Percentiles rank a stretch among this genome's conserved stretches.
Conservation (phyloP, 2,888 invertebrate genomes). For the Harmothoe impar region DNA sequence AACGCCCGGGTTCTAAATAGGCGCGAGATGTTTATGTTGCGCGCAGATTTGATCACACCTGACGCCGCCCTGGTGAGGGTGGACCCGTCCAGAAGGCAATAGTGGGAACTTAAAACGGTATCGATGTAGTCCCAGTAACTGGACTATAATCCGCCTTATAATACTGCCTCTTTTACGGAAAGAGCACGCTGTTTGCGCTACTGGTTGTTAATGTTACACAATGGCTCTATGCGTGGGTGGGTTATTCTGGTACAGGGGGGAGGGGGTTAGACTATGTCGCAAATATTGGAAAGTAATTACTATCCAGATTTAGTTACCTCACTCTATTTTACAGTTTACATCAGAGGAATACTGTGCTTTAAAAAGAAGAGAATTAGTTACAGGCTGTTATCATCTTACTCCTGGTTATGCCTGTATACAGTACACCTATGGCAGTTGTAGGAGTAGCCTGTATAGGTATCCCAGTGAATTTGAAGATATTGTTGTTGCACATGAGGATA, state of each 20-base stretch:
- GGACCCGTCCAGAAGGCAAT: neutral
- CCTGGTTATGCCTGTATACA: too few species aligned
- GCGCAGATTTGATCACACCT: conserved; percentile 10
- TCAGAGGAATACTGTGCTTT: too few species aligned
- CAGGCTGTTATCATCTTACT: too few species aligned
- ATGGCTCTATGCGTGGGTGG: neutral
- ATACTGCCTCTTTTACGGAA: neutral
- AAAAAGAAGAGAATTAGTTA: too few species aligned
- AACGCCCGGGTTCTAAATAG: neutral
- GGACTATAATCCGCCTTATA: neutral
- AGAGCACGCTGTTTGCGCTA: neutral
- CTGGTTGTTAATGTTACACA: neutral
- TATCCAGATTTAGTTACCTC: too few species aligned
- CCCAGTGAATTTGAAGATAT: too few species aligned
- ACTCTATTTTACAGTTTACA: too few species aligned
- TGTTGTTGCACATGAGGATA: too few species aligned
- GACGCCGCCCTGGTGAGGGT: neutral
- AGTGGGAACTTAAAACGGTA: conserved; percentile 33
- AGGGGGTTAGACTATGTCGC: neutral
- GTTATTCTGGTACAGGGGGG: too few species aligned
- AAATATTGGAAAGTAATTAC: conserved; percentile 1
- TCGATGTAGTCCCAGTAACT: neutral
- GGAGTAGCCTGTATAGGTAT: too few species aligned
- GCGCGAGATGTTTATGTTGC: neutral
- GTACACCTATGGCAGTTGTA: too few species aligned